phyloP scores from a whole-genome alignment of 2,113 vertebrate species.

The Semicossyphus pulcher region DNA sequence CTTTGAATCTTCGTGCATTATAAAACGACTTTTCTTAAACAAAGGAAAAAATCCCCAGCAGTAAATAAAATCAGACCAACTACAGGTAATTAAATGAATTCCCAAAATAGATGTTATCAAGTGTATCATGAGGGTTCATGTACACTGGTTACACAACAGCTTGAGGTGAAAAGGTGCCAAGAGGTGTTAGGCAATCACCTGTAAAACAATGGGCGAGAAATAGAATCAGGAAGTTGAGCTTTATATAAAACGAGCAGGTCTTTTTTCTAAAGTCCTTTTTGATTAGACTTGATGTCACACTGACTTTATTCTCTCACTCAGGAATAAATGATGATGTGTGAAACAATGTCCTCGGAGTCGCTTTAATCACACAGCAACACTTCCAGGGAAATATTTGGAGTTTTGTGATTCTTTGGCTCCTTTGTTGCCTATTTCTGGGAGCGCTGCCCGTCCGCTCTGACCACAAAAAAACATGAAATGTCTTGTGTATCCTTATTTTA shows the following conservation, averaged over 20 bases:
- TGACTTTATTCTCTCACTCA: slow-evolving; percentile 10
- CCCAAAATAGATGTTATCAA: slow-evolving; percentile 11
- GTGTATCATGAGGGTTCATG: slow-evolving; percentile 8
- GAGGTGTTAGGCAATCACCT: slow-evolving; percentile 56
- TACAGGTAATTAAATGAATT: background rate
- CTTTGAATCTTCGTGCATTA: background rate
- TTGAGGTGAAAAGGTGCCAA: slow-evolving; percentile 40
- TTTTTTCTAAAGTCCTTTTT: background rate
- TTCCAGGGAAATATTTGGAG: slow-evolving; percentile 14
- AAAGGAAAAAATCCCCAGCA: background rate
- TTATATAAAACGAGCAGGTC: slow-evolving; percentile 37
- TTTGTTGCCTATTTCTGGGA: slow-evolving; percentile 48
- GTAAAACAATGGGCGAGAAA: slow-evolving; percentile 64
- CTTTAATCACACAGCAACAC: slow-evolving; percentile 28
- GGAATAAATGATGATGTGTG: slow-evolving; percentile 17
- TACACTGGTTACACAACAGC: slow-evolving; percentile 44
- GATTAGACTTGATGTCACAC: slow-evolving; percentile 22
- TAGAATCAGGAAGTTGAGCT: slow-evolving; percentile 57
- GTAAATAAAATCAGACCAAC: background rate
- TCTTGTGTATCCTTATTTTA: slow-evolving; percentile 31
- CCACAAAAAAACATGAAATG: slow-evolving; percentile 35
- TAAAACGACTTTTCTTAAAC: too few species aligned
- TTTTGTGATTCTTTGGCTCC: slow-evolving; percentile 38
- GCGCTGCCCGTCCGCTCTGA: slow-evolving; percentile 9
- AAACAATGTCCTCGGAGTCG: slow-evolving; percentile 17